Base-by-base conservation (phyloP, 2,888 invertebrate species). In the Leptinotarsa haldemani region DNA sequence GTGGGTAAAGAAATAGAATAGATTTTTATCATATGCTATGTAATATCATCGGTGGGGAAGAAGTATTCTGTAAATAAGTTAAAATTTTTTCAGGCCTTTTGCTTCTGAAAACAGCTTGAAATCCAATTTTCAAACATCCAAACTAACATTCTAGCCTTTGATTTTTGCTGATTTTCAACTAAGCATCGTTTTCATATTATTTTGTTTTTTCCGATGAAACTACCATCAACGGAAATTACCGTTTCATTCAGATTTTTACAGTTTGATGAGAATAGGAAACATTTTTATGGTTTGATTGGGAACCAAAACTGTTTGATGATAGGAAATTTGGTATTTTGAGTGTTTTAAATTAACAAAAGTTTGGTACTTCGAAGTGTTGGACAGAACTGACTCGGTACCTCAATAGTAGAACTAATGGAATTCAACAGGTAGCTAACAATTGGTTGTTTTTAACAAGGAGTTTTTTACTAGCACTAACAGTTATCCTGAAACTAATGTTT, bases 321-420 rank as follows among this genome's bases (percentile, higher is more conserved):
- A 40, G 61, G 61, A 61, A 61, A 40, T 61, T 61, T 61, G 61
- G 5, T n/a, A 30, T 40, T 61, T 30, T 61, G n/a, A n/a, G n/a
- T 30, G n/a, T 7, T 12, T 30, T 61, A 2, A 25, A 61, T n/a
- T n/a, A 61, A 61, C 12, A 40, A 15, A 4, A 30, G 16, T 61
- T 61, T 7, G 61, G 61, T 61, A 40, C 61, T 30, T 30, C n/a
- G 9, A 22, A 22, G n/a, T 3, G 9, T n/a, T 61, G 40, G 30
- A 30, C 40, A 61, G n/a, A 40, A 61, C 61, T 9, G n/a, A 40
- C n/a, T 25, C 12, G n/a, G 61, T 61, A 61, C n/a, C n/a, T 9
- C 18, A 61, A 9, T 40, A 61, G 40, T 30, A n/a, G 7, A n/a
- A 40, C 61, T 61, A n/a, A 61, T 61, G 0, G 15, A 2, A 40